Evolutionary conservation across 2,888 invertebrate species (phyloP).

Genomic region (Chloromyia formosa): DNA sequence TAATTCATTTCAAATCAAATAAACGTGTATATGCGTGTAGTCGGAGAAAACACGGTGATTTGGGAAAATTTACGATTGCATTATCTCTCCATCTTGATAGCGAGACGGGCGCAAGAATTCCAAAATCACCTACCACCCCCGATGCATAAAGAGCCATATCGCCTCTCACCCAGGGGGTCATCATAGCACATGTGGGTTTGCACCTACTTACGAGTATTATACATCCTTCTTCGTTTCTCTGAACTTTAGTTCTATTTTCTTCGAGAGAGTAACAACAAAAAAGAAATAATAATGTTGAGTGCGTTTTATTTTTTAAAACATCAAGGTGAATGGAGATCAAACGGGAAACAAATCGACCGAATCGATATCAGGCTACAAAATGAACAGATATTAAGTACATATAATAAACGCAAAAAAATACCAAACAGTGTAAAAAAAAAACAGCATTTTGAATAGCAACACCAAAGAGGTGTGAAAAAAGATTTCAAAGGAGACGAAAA

Average conservation of each 20-base stretch:
- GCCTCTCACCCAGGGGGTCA: constrained; percentile 2
- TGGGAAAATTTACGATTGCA: neutral
- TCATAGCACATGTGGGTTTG: neutral
- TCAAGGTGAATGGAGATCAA: constrained; percentile 14
- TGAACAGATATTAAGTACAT: constrained; percentile 14
- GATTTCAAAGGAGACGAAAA: constrained; percentile 14
- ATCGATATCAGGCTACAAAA: neutral
- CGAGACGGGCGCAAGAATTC: too few species aligned
- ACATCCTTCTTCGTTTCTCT: neutral
- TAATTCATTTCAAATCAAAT: neutral
- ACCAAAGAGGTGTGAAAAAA: constrained; percentile 28
- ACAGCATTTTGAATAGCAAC: neutral
- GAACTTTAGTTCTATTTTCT: neutral
- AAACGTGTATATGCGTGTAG: neutral
- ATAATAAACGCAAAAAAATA: neutral
- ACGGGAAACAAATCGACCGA: neutral
- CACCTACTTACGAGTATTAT: neutral
- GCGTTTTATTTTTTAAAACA: neutral
- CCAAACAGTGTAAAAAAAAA: neutral
- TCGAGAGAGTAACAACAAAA: neutral
- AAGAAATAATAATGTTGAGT: neutral
- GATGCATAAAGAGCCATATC: constrained; percentile 22
- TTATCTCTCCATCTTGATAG: neutral
- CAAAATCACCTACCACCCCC: constrained; percentile 16
- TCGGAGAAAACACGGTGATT: neutral